These are phyloP conservation scores for Poicephalus meyeri DNA, from an alignment of 2,113 vertebrate species.

Conservation along the genomic window DNA sequence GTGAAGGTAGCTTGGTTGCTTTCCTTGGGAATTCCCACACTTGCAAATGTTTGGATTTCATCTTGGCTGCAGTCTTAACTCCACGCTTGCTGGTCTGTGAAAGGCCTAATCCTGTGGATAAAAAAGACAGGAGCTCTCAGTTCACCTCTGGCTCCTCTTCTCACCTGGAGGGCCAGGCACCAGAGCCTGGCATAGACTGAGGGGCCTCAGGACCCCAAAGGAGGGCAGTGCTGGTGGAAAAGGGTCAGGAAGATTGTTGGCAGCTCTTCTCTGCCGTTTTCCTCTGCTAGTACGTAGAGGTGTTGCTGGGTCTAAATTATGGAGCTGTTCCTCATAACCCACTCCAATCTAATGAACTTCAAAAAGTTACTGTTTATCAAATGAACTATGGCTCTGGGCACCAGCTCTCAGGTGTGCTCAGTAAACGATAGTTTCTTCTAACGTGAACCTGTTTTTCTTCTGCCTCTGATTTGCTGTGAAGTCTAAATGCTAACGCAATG, in stretches of 20 bases:
- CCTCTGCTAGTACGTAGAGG: neutral
- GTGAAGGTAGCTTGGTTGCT: slow-evolving; percentile 25
- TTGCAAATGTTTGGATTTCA: slow-evolving; percentile 62
- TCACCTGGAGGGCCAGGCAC: neutral
- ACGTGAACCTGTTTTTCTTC: neutral
- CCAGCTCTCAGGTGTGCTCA: neutral
- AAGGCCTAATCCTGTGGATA: neutral
- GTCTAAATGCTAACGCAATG: neutral
- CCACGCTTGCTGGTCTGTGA: neutral
- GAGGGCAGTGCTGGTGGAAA: neutral
- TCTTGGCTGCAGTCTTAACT: slow-evolving; percentile 16
- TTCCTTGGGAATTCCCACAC: slow-evolving; percentile 55
- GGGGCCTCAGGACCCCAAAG: neutral
- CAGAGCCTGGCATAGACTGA: neutral
- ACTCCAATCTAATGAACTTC: neutral
- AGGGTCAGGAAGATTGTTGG: neutral
- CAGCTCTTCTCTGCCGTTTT: neutral
- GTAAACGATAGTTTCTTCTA: neutral
- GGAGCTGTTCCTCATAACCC: neutral
- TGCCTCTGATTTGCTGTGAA: neutral
- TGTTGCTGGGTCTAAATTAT: neutral
- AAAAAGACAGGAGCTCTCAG: neutral
- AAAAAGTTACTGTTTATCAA: neutral
- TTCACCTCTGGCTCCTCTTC: neutral
- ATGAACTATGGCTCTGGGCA: neutral